phyloP scores from a whole-genome alignment of 1,140 invertebrate genomes.

The Drosophila jambulina region DNA sequence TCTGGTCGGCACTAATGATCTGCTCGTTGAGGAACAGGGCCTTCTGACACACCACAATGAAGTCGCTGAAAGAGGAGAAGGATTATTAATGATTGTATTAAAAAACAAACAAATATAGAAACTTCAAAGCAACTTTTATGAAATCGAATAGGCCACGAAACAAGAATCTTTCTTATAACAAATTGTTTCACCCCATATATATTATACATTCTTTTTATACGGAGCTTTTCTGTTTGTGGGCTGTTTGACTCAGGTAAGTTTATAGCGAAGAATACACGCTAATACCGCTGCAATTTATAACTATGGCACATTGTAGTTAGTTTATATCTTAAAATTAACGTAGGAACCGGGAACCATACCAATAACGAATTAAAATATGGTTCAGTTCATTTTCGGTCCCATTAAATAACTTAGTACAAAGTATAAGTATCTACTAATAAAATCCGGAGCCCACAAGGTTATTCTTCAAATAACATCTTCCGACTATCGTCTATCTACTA shows the following conservation, averaged over 20 bases:
- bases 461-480: no score
- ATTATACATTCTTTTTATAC: slow-evolving; percentile 16
- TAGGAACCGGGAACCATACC: background rate
- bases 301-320: background rate
- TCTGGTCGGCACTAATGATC: slow-evolving; percentile 93
- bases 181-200: slow-evolving; percentile 3
- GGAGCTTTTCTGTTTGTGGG: slow-evolving; percentile 3
- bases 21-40: slow-evolving; percentile 95
- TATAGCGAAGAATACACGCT: background rate
- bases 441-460: background rate
- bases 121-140: background rate
- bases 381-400: background rate
- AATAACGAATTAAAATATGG: background rate
- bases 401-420: background rate
- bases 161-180: background rate
- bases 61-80: slow-evolving; percentile 89
- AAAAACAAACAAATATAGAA: background rate
- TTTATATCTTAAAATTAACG: background rate
- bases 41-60: slow-evolving; percentile 94
- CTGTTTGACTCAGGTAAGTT: background rate
- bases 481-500: no score
- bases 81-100: background rate
- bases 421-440: background rate
- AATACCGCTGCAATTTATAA: background rate
- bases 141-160: slow-evolving; percentile 8